Percentiles rank a stretch among this genome's conserved stretches.
These are phyloP conservation scores for Pharmacophagus antenor DNA, from an alignment of 2,888 invertebrate genomes.

Conservation along the genomic window DNA sequence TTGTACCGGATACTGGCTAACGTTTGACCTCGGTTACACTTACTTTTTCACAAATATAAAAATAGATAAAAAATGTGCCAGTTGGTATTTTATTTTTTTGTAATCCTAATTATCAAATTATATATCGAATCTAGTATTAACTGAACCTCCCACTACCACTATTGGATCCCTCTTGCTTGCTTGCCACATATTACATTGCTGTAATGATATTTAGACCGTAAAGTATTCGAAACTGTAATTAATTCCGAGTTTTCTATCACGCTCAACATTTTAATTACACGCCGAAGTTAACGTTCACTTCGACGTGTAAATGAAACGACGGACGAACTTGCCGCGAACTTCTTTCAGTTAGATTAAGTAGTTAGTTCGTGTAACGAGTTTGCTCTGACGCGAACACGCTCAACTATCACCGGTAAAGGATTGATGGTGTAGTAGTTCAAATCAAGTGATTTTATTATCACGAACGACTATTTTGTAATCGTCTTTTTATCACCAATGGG, in stretches of 20 bases:
- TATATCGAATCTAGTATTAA: too few species aligned
- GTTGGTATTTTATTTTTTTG: too few species aligned
- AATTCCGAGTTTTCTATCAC: neutral
- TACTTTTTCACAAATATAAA: too few species aligned
- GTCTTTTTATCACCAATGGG: too few species aligned
- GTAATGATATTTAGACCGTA: neutral
- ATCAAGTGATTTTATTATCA: too few species aligned
- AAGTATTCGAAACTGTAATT: neutral
- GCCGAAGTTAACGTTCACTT: slow-evolving; percentile 1
- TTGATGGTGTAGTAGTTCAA: neutral
- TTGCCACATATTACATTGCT: neutral
- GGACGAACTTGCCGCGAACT: slow-evolving; percentile 10
- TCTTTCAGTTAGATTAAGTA: slow-evolving; percentile 18
- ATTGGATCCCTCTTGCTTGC: too few species aligned
- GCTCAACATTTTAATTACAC: neutral
- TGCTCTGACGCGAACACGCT: neutral
- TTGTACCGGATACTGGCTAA: too few species aligned
- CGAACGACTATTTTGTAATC: too few species aligned
- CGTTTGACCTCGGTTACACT: too few species aligned
- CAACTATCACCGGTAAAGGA: neutral
- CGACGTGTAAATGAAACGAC: slow-evolving; percentile 9
- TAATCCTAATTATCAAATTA: too few species aligned
- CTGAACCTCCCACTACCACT: too few species aligned
- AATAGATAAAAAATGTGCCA: too few species aligned
- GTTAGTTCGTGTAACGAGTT: slow-evolving; percentile 8